A percentile compares a stretch with the other conserved stretches of the same genome.
Evolutionary conservation across 2,888 invertebrate species (phyloP).

Genomic region (Lordiphosa fenestrarum): DNA sequence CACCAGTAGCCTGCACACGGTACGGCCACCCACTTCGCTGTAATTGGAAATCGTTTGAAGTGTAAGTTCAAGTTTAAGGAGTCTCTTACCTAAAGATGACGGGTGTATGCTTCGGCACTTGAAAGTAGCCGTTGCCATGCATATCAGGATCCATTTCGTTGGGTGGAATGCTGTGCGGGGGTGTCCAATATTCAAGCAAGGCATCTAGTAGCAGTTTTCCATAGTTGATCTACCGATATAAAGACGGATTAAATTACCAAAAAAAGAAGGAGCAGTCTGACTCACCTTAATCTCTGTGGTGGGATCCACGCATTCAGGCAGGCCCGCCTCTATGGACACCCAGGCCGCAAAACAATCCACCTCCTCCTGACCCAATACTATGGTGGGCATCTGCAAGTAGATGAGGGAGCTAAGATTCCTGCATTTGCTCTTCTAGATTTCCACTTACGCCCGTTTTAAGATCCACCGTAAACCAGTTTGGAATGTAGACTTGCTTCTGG

Average conservation of each 20-base stretch:
- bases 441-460: constrained; percentile 94
- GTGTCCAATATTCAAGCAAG: constrained; percentile 96
- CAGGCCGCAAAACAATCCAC: constrained; percentile 98
- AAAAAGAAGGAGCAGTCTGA: no score
- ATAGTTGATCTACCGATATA: constrained; percentile 88
- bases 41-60: not conserved
- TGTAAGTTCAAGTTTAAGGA: constrained; percentile 8
- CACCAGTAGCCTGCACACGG: constrained; percentile 92
- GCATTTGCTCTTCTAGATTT: not conserved
- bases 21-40: constrained; percentile 97
- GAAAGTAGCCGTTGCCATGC: constrained; percentile 89
- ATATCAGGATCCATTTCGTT: constrained; percentile 87
- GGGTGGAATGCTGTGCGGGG: constrained; percentile 84
- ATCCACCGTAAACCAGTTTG: constrained; percentile 99
- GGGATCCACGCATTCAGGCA: constrained; percentile 84
- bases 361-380: constrained; percentile 98
- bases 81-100: constrained; percentile 90
- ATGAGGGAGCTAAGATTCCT: not conserved
- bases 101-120: constrained; percentile 96
- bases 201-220: constrained; percentile 96
- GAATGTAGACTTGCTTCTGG: constrained; percentile 96
- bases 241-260: not conserved
- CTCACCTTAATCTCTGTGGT: constrained; percentile 79
- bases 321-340: constrained; percentile 98
- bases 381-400: constrained; percentile 91